These are phyloP conservation scores for Pholis gunnellus DNA, from an alignment of 2,113 vertebrate genomes.

Conservation along the genomic window DNA sequence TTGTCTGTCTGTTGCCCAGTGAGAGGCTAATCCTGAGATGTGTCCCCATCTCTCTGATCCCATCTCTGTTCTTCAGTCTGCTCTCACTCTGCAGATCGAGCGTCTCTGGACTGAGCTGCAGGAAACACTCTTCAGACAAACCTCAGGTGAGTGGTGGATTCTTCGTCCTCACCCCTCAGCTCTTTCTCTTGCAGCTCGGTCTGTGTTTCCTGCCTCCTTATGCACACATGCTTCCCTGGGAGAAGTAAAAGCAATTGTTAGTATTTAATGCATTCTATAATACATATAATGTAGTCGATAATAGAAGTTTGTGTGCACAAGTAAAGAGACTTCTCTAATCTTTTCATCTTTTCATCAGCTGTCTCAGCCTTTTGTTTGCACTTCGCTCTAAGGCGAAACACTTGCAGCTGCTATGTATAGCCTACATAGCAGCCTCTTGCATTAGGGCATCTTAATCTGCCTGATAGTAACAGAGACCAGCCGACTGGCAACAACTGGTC, in stretches of 20 bases:
- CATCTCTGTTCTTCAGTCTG: slow-evolving; percentile 40
- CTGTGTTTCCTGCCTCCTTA: neutral
- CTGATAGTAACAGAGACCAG: neutral
- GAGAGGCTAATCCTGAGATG: slow-evolving; percentile 68
- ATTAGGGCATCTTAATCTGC: slow-evolving; percentile 40
- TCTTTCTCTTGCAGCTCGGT: neutral
- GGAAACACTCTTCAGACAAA: slow-evolving; percentile 38
- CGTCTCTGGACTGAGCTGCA: slow-evolving; percentile 52
- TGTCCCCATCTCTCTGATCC: slow-evolving; percentile 51
- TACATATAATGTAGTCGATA: neutral
- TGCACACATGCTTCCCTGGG: neutral
- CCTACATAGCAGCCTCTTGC: slow-evolving; percentile 30
- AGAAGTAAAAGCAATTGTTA: neutral
- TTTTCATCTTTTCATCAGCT: neutral
- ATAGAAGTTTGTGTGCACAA: neutral
- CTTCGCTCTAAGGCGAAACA: neutral
- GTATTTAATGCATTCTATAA: neutral
- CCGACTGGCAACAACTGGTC: slow-evolving; percentile 17
- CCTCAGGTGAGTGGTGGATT: slow-evolving; percentile 58
- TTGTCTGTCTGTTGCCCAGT: slow-evolving; percentile 65
- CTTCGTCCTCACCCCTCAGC: neutral
- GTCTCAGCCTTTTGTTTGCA: neutral
- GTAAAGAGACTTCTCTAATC: neutral
- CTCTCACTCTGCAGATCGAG: slow-evolving; percentile 55
- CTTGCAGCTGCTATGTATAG: neutral